These are phyloP conservation scores for Drosophila yakuba DNA, from an alignment of 1,140 invertebrate species.

Conservation along the genomic window DNA sequence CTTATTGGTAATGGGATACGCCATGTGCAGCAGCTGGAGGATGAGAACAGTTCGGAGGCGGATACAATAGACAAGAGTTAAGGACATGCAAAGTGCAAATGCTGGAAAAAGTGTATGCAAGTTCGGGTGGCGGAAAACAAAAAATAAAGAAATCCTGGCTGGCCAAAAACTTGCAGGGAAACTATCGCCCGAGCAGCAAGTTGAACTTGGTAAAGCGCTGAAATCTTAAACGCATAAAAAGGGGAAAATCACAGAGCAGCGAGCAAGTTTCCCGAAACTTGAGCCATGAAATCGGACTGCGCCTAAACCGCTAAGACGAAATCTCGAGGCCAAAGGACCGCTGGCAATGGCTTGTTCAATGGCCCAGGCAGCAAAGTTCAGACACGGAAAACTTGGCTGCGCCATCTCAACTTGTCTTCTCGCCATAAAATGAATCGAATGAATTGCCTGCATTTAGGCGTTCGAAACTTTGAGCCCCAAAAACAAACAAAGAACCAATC, in stretches of 20 bases:
- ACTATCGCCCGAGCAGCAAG: conserved; percentile 4
- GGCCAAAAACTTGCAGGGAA: conserved; percentile 1
- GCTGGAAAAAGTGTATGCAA: not conserved
- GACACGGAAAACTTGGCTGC: conserved; percentile 11
- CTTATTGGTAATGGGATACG: not conserved
- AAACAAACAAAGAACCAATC: conserved; percentile 35
- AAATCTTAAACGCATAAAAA: conserved; percentile 4
- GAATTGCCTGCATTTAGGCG: conserved; percentile 37
- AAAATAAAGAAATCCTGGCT: not conserved
- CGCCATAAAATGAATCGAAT: conserved; percentile 7
- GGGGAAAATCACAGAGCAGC: not conserved
- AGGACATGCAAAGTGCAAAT: conserved; percentile 27
- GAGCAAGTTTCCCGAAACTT: conserved; percentile 42
- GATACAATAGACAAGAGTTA: conserved; percentile 33
- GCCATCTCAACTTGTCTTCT: not conserved
- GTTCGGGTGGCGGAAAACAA: not conserved
- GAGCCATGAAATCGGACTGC: conserved; percentile 59
- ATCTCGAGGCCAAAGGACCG: not conserved
- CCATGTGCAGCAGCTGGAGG: not conserved
- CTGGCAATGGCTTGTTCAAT: conserved; percentile 32
- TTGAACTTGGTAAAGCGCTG: not conserved
- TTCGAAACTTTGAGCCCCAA: conserved; percentile 22
- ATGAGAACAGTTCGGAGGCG: too few species aligned
- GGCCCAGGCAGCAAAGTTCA: conserved; percentile 24
- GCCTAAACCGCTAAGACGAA: conserved; percentile 18